These are phyloP conservation scores for Entomobrya multifasciata DNA, from an alignment of 2,888 invertebrate genomes.

Conservation along the genomic window DNA sequence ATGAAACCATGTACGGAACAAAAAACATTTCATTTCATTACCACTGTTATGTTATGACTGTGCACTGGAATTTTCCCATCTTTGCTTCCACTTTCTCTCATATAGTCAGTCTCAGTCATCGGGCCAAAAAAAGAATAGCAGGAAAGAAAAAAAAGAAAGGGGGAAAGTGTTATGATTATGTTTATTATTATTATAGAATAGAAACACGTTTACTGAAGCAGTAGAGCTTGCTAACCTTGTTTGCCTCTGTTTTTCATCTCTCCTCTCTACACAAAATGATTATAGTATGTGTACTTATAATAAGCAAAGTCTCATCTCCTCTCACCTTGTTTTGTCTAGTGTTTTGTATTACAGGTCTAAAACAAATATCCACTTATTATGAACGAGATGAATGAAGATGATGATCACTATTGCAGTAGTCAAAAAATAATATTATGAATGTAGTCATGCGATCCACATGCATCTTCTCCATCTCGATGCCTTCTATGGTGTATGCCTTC, in stretches of 20 bases:
- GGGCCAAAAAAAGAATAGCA: not conserved
- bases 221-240: not conserved
- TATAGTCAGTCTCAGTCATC: not conserved
- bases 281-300: slow-evolving; percentile 22
- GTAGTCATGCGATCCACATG: not conserved
- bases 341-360: too few species aligned
- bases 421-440: not conserved
- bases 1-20: slow-evolving; percentile 35
- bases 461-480: too few species aligned
- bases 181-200: slow-evolving; percentile 29
- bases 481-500: too few species aligned
- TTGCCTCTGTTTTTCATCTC: not conserved
- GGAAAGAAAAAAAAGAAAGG: not conserved
- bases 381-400: not conserved
- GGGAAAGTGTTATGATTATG: slow-evolving; percentile 53
- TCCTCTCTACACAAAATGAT: not conserved
- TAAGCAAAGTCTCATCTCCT: not conserved
- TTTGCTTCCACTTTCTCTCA: not conserved
- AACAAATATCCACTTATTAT: too few species aligned
- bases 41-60: not conserved
- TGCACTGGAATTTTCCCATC: slow-evolving; percentile 13
- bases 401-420: not conserved
- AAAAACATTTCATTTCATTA: slow-evolving; percentile 30
- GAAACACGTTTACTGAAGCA: not conserved
- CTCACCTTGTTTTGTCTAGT: too few species aligned